Evolutionary conservation across 2,888 invertebrate genomes (phyloP), one percentile per base, ranked within the genome.

Genomic region (Drosophila siamana): DNA sequence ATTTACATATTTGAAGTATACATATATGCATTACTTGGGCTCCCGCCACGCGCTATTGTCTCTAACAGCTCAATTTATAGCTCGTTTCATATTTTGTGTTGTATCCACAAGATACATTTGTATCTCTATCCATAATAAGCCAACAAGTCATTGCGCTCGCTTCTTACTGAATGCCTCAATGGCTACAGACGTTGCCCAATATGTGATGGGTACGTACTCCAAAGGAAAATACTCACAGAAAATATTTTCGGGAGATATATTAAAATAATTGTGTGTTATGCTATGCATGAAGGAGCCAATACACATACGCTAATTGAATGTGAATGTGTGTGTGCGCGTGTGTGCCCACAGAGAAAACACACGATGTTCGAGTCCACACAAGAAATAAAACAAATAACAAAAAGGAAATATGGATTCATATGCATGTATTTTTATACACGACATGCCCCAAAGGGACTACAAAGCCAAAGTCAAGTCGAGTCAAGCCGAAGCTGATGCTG

Each of bases 371-470:
- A 46, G 43, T 36, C 36, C n/a, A 36, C 36, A 30, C 30, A 30
- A 30, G 9, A 36, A 36, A 36, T 57, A 47, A 15, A 24, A 36
- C 7, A 50, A 38, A 38, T 38, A 26, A 40, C 11, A 43, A 46
- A 71, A 52, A 67, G 50, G 28, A 62, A 54, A 66, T 66, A 60
- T 62, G 68, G 64, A 78, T 70, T 85, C 69, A 80, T 71, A 67
- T 82, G 65, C 62, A 56, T 74, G 68, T 82, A 82, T 79, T 81
- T 78, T 56, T 66, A 66, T 74, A 79, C 71, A 74, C 66, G 66
- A 79, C 67, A 74, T 83, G 76, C 84, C 85, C 89, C 85, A 72
- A 73, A 79, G 85, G 88, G 70, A 80, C 81, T 70, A 68, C 76
- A 76, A 69, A 79, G 69, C 62, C 72, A 61, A 67, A 68, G 69